phyloP scores from a whole-genome alignment of 1,140 invertebrate species.

The Habropoda laboriosa region DNA sequence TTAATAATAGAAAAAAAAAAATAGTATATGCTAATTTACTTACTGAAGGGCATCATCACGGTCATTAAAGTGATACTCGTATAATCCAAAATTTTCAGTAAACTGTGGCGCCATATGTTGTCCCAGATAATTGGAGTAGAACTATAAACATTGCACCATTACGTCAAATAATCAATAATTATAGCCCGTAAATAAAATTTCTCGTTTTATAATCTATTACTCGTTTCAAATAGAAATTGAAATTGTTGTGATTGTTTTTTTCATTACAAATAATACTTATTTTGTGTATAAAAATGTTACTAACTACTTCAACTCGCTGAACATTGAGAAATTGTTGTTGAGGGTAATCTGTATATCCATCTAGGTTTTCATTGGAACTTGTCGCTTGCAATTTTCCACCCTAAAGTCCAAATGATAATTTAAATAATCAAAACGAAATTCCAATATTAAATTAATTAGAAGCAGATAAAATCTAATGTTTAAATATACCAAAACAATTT shows the following conservation, averaged over 20 bases:
- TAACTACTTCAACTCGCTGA: constrained; percentile 76
- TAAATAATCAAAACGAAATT: constrained; percentile 6
- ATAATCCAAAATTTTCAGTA: constrained; percentile 86
- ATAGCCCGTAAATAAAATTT: background rate
- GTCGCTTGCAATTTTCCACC: constrained; percentile 70
- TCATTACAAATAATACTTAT: background rate
- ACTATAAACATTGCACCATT: constrained; percentile 71
- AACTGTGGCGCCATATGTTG: constrained; percentile 85
- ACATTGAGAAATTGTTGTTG: constrained; percentile 82
- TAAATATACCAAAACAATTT: constrained; percentile 81
- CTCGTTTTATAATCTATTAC: background rate
- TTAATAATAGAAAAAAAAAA: background rate
- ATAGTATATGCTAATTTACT: constrained; percentile 49
- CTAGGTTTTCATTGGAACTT: constrained; percentile 83
- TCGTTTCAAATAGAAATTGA: background rate
- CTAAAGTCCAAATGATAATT: constrained; percentile 52
- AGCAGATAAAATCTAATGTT: constrained; percentile 34
- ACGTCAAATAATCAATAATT: constrained; percentile 3
- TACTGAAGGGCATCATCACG: constrained; percentile 84
- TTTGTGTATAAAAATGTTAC: constrained; percentile 1
- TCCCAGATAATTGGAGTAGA: constrained; percentile 84
- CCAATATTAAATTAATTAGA: constrained; percentile 6
- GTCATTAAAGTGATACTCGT: constrained; percentile 86
- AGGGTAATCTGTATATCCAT: constrained; percentile 82
- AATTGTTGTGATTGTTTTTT: background rate